phyloP scores from a whole-genome alignment of 2,797 vertebrate genomes.

The Tokudaia muenninki region DNA sequence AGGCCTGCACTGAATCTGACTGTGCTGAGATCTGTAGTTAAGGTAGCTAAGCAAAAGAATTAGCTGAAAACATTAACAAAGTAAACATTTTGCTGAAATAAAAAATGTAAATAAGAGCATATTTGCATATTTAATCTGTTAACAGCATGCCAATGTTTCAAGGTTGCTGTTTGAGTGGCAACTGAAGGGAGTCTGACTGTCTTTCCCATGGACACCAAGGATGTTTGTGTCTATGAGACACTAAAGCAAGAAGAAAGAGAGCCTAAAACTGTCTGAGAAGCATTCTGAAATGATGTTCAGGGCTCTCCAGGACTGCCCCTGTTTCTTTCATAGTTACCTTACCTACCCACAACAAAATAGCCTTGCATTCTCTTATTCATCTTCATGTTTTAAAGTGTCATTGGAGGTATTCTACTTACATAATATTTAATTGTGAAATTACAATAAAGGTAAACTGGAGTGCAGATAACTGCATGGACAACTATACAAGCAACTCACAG shows the following conservation, averaged over 20 bases:
- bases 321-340: neutral
- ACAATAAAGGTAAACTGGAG: neutral
- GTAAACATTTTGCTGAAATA: conserved; percentile 18
- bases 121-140: neutral
- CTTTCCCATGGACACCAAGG: neutral
- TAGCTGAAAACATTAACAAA: neutral
- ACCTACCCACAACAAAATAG: neutral
- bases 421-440: conserved; percentile 17
- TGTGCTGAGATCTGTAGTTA: neutral
- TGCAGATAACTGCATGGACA: neutral
- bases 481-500: neutral
- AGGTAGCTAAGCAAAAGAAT: neutral
- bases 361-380: neutral
- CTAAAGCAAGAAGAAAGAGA: conserved; percentile 7
- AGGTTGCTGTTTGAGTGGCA: neutral
- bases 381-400: neutral
- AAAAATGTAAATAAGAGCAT: neutral
- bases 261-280: neutral
- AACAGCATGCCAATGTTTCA: neutral
- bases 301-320: neutral
- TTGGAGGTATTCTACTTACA: neutral
- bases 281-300: neutral
- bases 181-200: neutral
- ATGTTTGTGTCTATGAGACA: neutral
- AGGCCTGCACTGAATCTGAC: neutral